A percentile compares a stretch with the other conserved stretches of the same genome.
These are phyloP conservation scores for Phacellophora camtschatica DNA, from an alignment of 30 jellyfish, hydroid and myxozoan species.

Conservation along the genomic window DNA sequence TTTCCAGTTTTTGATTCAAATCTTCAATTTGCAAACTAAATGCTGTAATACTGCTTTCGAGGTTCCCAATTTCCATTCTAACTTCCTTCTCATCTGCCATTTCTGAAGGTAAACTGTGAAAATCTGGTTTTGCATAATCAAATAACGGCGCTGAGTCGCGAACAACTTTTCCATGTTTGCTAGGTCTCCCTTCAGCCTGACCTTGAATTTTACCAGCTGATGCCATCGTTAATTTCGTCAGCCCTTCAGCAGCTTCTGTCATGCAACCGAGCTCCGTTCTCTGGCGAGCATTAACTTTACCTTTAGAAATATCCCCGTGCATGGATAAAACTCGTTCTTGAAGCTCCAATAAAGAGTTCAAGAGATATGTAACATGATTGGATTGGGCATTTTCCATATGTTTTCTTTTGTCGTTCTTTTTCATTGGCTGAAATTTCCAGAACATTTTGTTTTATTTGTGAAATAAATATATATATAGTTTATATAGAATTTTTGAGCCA, in stretches of 20 bases:
- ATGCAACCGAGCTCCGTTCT: not conserved
- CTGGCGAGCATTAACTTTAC: not conserved
- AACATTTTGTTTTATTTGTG: not conserved
- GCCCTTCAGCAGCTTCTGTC: not conserved
- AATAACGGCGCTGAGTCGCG: not conserved
- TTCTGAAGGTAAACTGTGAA: not conserved
- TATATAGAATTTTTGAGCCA: not conserved
- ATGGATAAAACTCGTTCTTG: not conserved
- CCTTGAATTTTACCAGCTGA: not conserved
- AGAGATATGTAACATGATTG: constrained; percentile 39
- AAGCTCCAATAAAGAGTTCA: constrained; percentile 2
- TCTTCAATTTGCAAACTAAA: constrained; percentile 9
- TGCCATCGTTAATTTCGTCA: not conserved
- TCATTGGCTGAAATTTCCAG: constrained; percentile 38
- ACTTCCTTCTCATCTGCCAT: not conserved
- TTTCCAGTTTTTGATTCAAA: not conserved
- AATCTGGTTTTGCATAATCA: not conserved
- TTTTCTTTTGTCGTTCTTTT: constrained; percentile 44
- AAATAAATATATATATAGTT: too few relatives aligned
- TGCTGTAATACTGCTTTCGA: constrained; percentile 12
- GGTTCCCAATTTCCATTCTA: not conserved
- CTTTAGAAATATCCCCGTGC: not conserved
- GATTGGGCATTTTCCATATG: constrained; percentile 52
- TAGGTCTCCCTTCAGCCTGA: not conserved
- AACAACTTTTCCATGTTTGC: not conserved